Conservation (phyloP, 2,888 invertebrate species). For the Oxyscelio sp. region DNA sequence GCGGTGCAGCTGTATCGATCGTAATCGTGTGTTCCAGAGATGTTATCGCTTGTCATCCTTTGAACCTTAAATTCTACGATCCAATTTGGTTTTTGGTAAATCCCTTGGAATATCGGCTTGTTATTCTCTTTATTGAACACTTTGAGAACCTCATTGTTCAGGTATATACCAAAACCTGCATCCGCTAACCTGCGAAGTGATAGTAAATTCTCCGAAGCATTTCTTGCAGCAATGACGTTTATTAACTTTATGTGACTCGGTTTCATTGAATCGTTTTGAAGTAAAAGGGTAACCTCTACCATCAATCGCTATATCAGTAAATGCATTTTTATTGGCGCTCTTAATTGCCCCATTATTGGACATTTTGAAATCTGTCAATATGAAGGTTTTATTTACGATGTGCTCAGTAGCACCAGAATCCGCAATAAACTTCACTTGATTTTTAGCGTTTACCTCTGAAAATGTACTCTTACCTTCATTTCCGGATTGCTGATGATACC, state of each 20-base stretch:
- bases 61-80: conserved; percentile 56
- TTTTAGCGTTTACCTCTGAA: too few relatives aligned
- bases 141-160: conserved; percentile 46
- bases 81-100: conserved; percentile 70
- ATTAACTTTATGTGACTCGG: conserved; percentile 61
- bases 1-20: conserved; percentile 57
- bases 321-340: conserved; percentile 72
- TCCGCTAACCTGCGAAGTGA: conserved; percentile 74
- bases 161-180: conserved; percentile 28
- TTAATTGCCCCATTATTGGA: conserved; percentile 62
- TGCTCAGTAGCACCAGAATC: too few relatives aligned
- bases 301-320: conserved; percentile 75
- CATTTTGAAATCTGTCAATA: conserved; percentile 29
- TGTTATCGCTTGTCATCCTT: conserved; percentile 15
- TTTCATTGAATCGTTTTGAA: conserved; percentile 51
- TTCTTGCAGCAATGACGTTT: conserved; percentile 72
- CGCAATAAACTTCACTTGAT: too few relatives aligned
- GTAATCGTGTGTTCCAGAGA: conserved; percentile 9
- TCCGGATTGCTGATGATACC: too few relatives aligned
- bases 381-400: conserved; percentile 3
- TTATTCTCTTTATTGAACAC: conserved; percentile 58
- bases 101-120: conserved; percentile 62
- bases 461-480: too few relatives aligned
- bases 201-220: conserved; percentile 76
- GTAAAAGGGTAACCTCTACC: conserved; percentile 73